A percentile compares a stretch with the other conserved stretches of the same genome.
Conservation (phyloP, 2,888 invertebrate species). For the Keiferia lycopersicella region DNA sequence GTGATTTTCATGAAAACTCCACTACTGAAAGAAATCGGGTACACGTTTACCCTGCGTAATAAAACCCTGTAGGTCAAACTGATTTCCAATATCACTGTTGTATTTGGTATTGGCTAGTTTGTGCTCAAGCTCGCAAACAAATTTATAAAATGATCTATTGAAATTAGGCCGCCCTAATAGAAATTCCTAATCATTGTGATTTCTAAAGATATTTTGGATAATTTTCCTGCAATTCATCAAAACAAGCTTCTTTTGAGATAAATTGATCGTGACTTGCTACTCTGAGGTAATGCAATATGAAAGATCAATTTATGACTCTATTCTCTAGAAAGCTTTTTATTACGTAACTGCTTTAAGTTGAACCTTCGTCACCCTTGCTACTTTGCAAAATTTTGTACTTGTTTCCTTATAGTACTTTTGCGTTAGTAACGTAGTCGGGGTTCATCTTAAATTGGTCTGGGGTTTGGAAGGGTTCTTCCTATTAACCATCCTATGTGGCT, state of each 20-base stretch:
- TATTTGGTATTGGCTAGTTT: too few relatives aligned
- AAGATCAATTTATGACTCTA: conserved; percentile 37
- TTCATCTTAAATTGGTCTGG: conserved; percentile 15
- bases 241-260: conserved; percentile 27
- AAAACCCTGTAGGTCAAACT: too few relatives aligned
- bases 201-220: not conserved
- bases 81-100: too few relatives aligned
- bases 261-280: conserved; percentile 32
- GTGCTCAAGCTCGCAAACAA: too few relatives aligned
- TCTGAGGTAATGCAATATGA: conserved; percentile 37
- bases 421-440: not conserved
- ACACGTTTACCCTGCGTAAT: too few relatives aligned
- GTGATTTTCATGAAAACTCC: too few relatives aligned
- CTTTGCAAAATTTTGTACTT: too few relatives aligned
- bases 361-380: not conserved
- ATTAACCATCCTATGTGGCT: conserved; percentile 45
- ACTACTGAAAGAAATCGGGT: too few relatives aligned
- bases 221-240: conserved; percentile 18
- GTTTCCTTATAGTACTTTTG: too few relatives aligned
- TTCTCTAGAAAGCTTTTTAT: conserved; percentile 28
- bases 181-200: conserved; percentile 4
- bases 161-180: not conserved
- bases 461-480: conserved; percentile 24
- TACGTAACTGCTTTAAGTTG: conserved; percentile 2
- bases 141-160: too few relatives aligned